Evolutionary conservation across 2,113 vertebrate species (phyloP), one percentile per base, ranked within the genome.

Genomic region (Pelecanus crispus): DNA sequence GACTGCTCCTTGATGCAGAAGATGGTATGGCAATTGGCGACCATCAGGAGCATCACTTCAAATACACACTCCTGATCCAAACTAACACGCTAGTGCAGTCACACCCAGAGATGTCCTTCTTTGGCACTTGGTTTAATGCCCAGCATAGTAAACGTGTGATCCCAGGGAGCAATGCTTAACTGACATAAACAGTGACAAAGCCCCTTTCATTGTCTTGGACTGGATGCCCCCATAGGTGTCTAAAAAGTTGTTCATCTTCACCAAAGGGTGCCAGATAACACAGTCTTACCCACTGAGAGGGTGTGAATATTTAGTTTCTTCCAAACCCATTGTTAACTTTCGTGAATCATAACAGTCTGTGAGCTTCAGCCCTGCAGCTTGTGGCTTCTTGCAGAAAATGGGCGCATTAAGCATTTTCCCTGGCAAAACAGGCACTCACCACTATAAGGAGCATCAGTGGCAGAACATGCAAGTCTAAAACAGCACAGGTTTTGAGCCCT

Each of bases 71-170:
- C 36, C n/a, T 55, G 26, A 31, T 22, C 29, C 65, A 49, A 70
- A 56, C 56, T 56, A 31, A 55, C 36, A 78, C 21, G 15, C n/a
- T 32, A 16, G 29, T 18, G 13, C 58, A 79, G 73, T 58, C 0
- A 1, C 44, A 52, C 9, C 21, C 25, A 31, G 34, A 59, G 31
- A 44, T 7, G n/a, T 78, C n/a, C 65, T 75, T 0, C 53, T 50
- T 56, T 8, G 11, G 47, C 24, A 24, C 25, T 10, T 55, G 65
- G 49, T 17, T 65, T 71, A 24, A 40, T 6, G 25, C 47, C 28
- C 74, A 73, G 18, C 31, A 50, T 0, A 62, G 42, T 18, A 42
- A 78, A 56, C 0, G 1, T 0, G 1, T 21, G 40, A 44, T 58
- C 22, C 42, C 32, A 28, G n/a, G 25, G 8, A 53, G 29, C 29